Evolutionary conservation across 2,797 vertebrate species (phyloP), one percentile per base, ranked within the genome.

Genomic region (Otus scops): DNA sequence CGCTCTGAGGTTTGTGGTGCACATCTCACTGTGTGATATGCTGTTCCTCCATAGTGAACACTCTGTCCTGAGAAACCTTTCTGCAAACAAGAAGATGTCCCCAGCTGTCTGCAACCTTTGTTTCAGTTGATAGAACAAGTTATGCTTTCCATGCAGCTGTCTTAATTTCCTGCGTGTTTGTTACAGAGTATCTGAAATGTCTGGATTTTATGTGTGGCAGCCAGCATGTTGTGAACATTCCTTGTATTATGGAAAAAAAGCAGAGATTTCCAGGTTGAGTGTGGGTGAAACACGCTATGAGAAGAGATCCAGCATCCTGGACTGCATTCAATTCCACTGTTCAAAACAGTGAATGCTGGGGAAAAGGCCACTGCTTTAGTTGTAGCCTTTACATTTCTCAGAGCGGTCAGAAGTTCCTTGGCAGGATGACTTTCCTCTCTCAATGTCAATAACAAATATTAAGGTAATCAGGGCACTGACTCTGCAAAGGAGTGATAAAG

Each of bases 71-170:
- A 91, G 75, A 78, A 89, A 79, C 19, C 41, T 61, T 56, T 79
- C 60, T 69, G 59, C 76, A 83, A 80, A 89, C 63, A 89, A 59
- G 34, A 63, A 84, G 39, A 12, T 28, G 48, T 80, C 28, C 21
- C 59, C 74, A 92, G 63, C 56, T 85, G 68, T 82, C 41, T 83
- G 48, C 51, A 91, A 87, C 30, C 26, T 84, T 75, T 28, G 56
- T 67, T 67, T 68, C 75, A 81, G 32, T 2, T 78, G 70, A 86
- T 68, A 77, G 65, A 92, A 89, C 69, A 87, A 67, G 27, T 71
- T 85, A 59, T 51, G 36, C 38, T 95, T 93, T 85, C 63, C 57
- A 81, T 51, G 50, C 78, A 94, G 57, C 76, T 95, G 77, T 89
- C 74, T 79, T 88, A 83, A 92, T 93, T 95, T 90, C 74, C 48